Base-by-base conservation (phyloP, 1,140 invertebrate genomes). In the Cydia fagiglandana region DNA sequence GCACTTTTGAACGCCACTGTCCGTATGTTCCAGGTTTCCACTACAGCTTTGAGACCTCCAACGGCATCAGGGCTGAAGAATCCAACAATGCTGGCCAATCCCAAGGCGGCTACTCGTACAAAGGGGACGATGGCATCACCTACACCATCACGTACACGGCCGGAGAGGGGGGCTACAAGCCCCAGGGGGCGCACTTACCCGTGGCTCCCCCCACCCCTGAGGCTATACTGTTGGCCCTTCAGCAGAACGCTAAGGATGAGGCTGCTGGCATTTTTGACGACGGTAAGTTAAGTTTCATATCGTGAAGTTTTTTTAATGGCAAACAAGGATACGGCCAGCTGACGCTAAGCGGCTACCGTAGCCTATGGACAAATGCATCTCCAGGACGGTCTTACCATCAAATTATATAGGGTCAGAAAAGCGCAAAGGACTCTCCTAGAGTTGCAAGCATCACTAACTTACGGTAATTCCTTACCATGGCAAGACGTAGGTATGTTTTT, bases 101-200 rank as follows among this genome's bases (percentile, higher is more conserved):
- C 15, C 80, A 83, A 66, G 88, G 90, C 4, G 84, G 84, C 17
- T 91, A 86, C 75, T 83, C 85, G 4, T 91, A 91, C 81, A 86
- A 84, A 17, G 90, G 95, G 17, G 95, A 96, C 4, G 96, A 97
- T 84, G 97, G 97, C 0, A 89, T 95, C 17, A 91, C 94, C 10
- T 95, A 96, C 78, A 93, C 94, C 2, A 84, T 97, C 13, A 95
- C 94, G 2, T 98, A 97, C 91, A 95, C 95, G 5, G 96, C 97
- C 50, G 96, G 97, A 81, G 96, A 97, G 84, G 95, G 95, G 77
- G 96, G 96, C 5, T 97, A 96, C 90, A 95, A 94, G 76, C 95
- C 96, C 0, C 89, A 95, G 76, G 96, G 96, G 34, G 95, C 94
- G 56, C 96, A 97, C 86, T 85, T 97, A 34, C 96, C 97, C 12